phyloP scores from a whole-genome alignment of 2,797 vertebrate genomes.

The Syndactyla subalaris region DNA sequence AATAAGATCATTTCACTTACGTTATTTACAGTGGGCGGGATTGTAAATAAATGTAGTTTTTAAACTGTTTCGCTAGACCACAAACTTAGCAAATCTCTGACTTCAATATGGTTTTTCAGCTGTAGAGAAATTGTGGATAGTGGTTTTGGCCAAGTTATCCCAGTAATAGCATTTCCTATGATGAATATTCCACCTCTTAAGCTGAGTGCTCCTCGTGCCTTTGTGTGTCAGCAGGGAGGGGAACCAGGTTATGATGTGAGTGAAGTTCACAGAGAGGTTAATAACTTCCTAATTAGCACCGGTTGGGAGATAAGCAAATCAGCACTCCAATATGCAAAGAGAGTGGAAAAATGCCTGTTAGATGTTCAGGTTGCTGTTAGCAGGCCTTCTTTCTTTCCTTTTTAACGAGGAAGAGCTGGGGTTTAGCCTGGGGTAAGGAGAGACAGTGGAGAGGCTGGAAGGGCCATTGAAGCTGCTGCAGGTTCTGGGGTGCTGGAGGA shows the following conservation, averaged over 20 bases:
- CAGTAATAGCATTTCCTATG: neutral
- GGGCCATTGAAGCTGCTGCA: neutral
- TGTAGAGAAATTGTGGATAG: neutral
- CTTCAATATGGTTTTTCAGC: neutral
- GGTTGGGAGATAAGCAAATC: constrained; percentile 39
- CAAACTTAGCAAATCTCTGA: neutral
- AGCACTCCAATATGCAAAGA: neutral
- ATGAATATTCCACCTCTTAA: neutral
- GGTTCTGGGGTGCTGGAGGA: constrained; percentile 42
- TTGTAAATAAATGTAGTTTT: neutral
- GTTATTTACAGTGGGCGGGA: neutral
- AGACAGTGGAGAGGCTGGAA: constrained; percentile 30
- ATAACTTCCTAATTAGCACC: constrained; percentile 24
- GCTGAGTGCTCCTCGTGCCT: constrained; percentile 41
- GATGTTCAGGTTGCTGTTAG: neutral
- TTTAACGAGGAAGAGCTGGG: constrained; percentile 10
- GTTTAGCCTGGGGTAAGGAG: constrained; percentile 8
- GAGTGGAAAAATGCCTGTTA: neutral
- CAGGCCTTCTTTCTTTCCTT: neutral
- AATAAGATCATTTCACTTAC: neutral
- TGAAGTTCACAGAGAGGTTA: constrained; percentile 63
- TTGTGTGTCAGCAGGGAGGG: constrained; percentile 31
- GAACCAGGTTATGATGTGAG: neutral
- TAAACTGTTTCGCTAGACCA: neutral
- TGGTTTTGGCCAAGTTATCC: neutral